phyloP scores from a whole-genome alignment of 2,797 vertebrate species.

The Helicolenus hilgendorfi region DNA sequence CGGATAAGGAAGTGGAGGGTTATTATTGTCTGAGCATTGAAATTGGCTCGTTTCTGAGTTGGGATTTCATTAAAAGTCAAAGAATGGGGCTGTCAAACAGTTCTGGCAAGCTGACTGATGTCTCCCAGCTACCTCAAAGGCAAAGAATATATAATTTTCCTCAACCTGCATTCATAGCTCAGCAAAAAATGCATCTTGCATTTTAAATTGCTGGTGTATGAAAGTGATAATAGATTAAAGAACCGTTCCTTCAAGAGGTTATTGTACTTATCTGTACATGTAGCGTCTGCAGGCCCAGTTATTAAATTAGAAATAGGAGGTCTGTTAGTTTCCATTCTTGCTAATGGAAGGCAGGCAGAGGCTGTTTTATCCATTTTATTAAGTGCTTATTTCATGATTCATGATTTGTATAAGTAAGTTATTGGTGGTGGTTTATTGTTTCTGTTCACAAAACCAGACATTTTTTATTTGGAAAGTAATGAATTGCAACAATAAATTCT shows the following conservation, averaged over 20 bases:
- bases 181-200: conserved; percentile 54
- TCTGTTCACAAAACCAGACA: conserved; percentile 18
- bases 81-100: conserved; percentile 73
- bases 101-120: conserved; percentile 78
- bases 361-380: conserved; percentile 61
- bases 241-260: conserved; percentile 52
- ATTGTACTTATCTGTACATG: conserved; percentile 71
- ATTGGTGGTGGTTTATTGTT: conserved; percentile 11
- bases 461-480: conserved; percentile 39
- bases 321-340: conserved; percentile 46
- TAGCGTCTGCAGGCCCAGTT: conserved; percentile 59
- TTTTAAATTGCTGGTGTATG: conserved; percentile 65
- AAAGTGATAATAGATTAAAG: conserved; percentile 78
- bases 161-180: conserved; percentile 51
- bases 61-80: conserved; percentile 82
- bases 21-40: conserved; percentile 75
- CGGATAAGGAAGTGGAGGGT: conserved; percentile 55
- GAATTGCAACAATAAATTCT: conserved; percentile 8
- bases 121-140: conserved; percentile 55
- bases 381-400: conserved; percentile 58
- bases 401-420: conserved; percentile 41
- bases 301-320: conserved; percentile 73
- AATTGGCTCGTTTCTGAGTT: conserved; percentile 73
- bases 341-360: conserved; percentile 30
- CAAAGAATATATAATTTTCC: conserved; percentile 61